phyloP scores from a whole-genome alignment of 2,888 invertebrate species.

The Smittia sp. region DNA sequence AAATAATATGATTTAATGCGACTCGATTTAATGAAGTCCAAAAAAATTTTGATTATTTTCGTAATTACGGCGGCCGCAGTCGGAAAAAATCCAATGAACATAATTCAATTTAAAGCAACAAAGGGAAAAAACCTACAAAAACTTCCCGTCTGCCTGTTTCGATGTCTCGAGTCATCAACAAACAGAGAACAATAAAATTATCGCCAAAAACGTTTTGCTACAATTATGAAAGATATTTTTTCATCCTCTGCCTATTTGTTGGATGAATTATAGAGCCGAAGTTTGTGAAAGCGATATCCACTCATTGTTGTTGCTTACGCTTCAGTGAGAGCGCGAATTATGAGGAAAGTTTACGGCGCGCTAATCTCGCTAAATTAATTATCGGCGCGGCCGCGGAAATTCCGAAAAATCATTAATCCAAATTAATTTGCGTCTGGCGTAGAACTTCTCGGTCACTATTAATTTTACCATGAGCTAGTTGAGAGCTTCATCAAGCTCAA shows the following conservation, averaged over 20 bases:
- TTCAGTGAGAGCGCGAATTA: not conserved
- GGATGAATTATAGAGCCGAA: not conserved
- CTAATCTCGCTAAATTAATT: conserved; percentile 19
- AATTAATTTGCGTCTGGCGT: conserved; percentile 10
- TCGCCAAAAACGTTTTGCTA: conserved; percentile 13
- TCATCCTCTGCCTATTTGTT: not conserved
- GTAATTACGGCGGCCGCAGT: not conserved
- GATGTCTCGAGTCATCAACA: not conserved
- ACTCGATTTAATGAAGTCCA: conserved; percentile 15
- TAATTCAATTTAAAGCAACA: conserved; percentile 14
- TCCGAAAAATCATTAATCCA: conserved; percentile 23
- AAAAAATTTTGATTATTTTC: not conserved
- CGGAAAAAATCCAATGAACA: not conserved
- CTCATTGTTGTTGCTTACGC: not conserved
- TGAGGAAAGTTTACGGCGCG: conserved; percentile 9
- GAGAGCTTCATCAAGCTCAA: not conserved
- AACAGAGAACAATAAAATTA: conserved; percentile 19
- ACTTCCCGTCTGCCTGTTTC: not conserved
- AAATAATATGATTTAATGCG: not conserved
- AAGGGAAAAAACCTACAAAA: not conserved
- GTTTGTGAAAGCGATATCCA: not conserved
- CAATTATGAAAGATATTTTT: not conserved
- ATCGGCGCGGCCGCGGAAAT: conserved; percentile 8
- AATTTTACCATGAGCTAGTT: not conserved
- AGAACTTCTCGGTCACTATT: not conserved